Percentiles rank a stretch among this genome's conserved stretches.
Evolutionary conservation across 2,797 vertebrate genomes (phyloP).

Genomic region (Microcaecilia unicolor): DNA sequence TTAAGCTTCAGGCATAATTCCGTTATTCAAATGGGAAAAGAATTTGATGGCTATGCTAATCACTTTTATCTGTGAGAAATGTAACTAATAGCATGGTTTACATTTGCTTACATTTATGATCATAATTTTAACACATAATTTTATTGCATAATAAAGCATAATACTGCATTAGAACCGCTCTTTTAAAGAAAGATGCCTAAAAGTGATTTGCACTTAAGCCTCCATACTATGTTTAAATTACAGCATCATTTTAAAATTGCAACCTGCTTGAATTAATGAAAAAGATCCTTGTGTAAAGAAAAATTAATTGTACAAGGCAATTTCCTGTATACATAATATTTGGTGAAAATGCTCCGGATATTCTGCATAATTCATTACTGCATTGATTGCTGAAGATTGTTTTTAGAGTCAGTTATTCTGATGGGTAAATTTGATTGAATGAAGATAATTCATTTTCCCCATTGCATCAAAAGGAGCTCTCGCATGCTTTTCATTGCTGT

Average conservation of each 20-base stretch:
- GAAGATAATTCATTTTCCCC: conserved; percentile 20
- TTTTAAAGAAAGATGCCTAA: conserved; percentile 53
- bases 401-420: conserved; percentile 33
- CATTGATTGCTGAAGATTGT: conserved; percentile 34
- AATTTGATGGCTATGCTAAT: conserved; percentile 76
- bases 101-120: conserved; percentile 73
- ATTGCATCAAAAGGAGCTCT: conserved; percentile 3
- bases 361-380: conserved; percentile 31
- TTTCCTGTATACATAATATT: conserved; percentile 41
- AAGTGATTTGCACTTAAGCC: conserved; percentile 59
- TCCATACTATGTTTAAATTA: conserved; percentile 47
- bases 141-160: conserved; percentile 75
- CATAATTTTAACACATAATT: conserved; percentile 70
- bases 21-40: conserved; percentile 67
- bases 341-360: conserved; percentile 30
- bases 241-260: conserved; percentile 46
- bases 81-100: conserved; percentile 75
- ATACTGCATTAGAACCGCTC: conserved; percentile 59
- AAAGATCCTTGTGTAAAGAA: conserved; percentile 33
- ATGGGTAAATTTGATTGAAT: conserved; percentile 35
- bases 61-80: conserved; percentile 74
- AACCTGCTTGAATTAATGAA: conserved; percentile 45
- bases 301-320: conserved; percentile 34
- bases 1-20: conserved; percentile 62
- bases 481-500: conserved; percentile 1